phyloP scores from a whole-genome alignment of 1,140 invertebrate genomes.

The Stegodyphus mimosarum region DNA sequence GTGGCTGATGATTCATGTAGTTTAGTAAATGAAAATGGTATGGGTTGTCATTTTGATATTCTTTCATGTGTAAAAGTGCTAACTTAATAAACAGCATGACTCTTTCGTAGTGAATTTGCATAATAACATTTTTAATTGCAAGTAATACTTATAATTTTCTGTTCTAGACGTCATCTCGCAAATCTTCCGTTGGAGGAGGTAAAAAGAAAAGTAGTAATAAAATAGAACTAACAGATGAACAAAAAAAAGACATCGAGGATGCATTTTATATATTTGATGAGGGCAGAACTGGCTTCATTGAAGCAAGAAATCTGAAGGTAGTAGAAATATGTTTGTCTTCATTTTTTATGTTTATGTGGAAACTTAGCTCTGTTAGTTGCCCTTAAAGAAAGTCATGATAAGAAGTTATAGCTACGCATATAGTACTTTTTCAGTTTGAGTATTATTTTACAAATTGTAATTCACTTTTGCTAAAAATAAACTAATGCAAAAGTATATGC shows the following conservation, averaged over 20 bases:
- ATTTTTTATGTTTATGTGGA: no score
- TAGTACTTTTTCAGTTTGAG: background rate
- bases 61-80: no score
- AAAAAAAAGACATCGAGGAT: slow-evolving; percentile 93
- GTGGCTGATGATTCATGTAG: no score
- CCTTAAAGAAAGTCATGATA: no score
- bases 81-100: no score
- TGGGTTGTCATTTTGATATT: no score
- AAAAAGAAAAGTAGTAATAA: slow-evolving; percentile 63
- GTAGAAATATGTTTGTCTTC: background rate
- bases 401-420: no score
- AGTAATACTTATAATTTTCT: background rate
- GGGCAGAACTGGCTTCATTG: slow-evolving; percentile 85
- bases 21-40: no score
- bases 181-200: slow-evolving; percentile 36
- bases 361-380: no score
- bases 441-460: background rate
- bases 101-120: no score
- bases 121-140: background rate
- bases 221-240: slow-evolving; percentile 87
- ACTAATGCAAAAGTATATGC: no score
- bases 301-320: slow-evolving; percentile 93
- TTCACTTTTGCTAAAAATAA: no score
- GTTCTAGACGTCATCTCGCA: slow-evolving; percentile 38
- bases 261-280: slow-evolving; percentile 96